Evolutionary conservation across 2,113 vertebrate species (phyloP).

Genomic region (Psettodes erumei): DNA sequence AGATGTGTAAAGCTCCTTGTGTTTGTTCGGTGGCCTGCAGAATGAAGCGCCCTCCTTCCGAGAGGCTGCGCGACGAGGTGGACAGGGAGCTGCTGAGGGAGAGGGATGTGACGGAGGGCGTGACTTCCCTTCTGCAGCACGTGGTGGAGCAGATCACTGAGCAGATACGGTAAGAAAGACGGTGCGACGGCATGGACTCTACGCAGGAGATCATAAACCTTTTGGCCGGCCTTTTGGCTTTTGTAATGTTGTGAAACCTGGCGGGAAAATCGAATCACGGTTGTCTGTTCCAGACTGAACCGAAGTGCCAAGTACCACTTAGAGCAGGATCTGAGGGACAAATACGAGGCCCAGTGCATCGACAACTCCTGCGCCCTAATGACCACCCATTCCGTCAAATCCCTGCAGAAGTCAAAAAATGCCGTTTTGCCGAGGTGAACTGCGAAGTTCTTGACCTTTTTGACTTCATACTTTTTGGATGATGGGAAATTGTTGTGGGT

Average conservation of each 20-base stretch:
- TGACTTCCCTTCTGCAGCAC: slow-evolving; percentile 81
- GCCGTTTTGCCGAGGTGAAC: slow-evolving; percentile 56
- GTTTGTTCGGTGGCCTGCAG: slow-evolving; percentile 71
- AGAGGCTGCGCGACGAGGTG: slow-evolving; percentile 86
- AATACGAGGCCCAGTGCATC: slow-evolving; percentile 86
- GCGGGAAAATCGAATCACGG: neutral
- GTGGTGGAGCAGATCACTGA: slow-evolving; percentile 87
- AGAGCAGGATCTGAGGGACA: slow-evolving; percentile 91
- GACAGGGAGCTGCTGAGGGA: slow-evolving; percentile 89
- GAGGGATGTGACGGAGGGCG: slow-evolving; percentile 80
- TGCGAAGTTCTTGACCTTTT: neutral
- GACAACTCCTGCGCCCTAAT: slow-evolving; percentile 88
- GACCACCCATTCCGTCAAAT: slow-evolving; percentile 80
- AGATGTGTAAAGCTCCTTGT: neutral
- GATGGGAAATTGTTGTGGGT: neutral
- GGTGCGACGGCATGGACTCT: neutral
- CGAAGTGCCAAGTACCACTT: slow-evolving; percentile 88
- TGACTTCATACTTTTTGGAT: neutral
- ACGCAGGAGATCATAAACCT: neutral
- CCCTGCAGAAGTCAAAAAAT: slow-evolving; percentile 29
- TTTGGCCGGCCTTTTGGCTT: neutral
- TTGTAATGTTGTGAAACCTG: neutral
- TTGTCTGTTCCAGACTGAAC: slow-evolving; percentile 83
- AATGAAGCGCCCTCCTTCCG: slow-evolving; percentile 83
- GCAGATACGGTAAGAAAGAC: slow-evolving; percentile 88